Conservation (phyloP, 2,888 invertebrate species). For the Blomia tropicalis region DNA sequence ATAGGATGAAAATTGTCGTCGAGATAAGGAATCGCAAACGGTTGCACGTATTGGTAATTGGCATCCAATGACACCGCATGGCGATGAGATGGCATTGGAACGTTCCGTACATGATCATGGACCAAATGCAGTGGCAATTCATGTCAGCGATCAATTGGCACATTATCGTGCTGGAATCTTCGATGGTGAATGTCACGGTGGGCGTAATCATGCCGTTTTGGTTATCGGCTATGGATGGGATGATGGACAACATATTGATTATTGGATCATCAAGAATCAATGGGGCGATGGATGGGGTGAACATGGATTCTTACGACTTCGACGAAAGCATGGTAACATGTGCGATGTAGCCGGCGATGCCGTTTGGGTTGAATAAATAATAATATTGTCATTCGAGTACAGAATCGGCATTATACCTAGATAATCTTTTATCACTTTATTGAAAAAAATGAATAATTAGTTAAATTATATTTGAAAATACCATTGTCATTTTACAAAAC, state of each 20-base stretch:
- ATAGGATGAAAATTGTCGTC: slow-evolving; percentile 1
- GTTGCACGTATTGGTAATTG: slow-evolving; percentile 13
- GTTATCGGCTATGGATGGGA: slow-evolving; percentile 19
- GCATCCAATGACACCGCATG: not conserved
- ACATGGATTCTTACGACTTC: slow-evolving; percentile 19
- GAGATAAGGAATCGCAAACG: not conserved
- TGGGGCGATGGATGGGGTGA: slow-evolving; percentile 20
- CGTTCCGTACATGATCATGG: not conserved
- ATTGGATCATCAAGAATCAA: slow-evolving; percentile 20
- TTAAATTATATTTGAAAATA: no score
- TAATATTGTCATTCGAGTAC: no score
- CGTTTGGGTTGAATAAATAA: slow-evolving; percentile 12
- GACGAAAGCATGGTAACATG: slow-evolving; percentile 28
- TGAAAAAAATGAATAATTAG: no score
- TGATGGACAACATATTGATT: not conserved
- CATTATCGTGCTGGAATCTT: slow-evolving; percentile 13
- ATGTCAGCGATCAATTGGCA: not conserved
- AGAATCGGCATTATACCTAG: no score
- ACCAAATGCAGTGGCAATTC: slow-evolving; percentile 17
- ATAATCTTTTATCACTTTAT: no score
- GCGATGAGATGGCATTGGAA: slow-evolving; percentile 7
- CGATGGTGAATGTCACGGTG: slow-evolving; percentile 12
- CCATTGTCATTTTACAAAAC: no score
- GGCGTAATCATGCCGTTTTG: slow-evolving; percentile 15
- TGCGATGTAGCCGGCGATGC: slow-evolving; percentile 34